Evolutionary conservation across 2,888 invertebrate species (phyloP).

Genomic region (Lymantria dispar): DNA sequence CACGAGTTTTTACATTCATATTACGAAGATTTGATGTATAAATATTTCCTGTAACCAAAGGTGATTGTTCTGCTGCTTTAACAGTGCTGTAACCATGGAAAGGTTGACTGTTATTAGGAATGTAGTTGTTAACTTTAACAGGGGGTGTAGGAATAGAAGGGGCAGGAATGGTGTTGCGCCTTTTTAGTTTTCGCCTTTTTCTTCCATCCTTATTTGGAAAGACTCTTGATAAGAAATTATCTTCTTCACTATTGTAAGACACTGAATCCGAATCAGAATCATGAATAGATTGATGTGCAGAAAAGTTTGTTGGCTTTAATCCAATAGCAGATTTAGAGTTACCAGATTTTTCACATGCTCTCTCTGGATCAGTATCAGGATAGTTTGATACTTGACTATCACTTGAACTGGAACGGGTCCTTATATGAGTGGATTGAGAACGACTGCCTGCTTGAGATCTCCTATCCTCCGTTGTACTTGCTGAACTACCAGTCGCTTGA

Average conservation of each 20-base stretch:
- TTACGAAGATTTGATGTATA: constrained; percentile 64
- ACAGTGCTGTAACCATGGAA: constrained; percentile 65
- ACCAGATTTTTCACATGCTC: constrained; percentile 30
- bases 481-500: constrained; percentile 38
- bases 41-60: constrained; percentile 67
- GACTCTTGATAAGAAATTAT: constrained; percentile 68
- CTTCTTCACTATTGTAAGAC: constrained; percentile 68
- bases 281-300: constrained; percentile 39
- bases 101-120: constrained; percentile 32
- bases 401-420: constrained; percentile 58
- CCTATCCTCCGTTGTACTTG: constrained; percentile 47
- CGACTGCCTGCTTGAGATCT: constrained; percentile 45
- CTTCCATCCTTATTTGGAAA: constrained; percentile 50
- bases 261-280: constrained; percentile 66
- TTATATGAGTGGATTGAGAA: constrained; percentile 48
- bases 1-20: constrained; percentile 54
- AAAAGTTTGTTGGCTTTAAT: constrained; percentile 22
- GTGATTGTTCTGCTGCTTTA: constrained; percentile 54
- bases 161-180: constrained; percentile 18
- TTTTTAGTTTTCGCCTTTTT: constrained; percentile 58
- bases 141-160: constrained; percentile 19
- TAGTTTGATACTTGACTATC: constrained; percentile 63
- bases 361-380: constrained; percentile 59
- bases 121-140: constrained; percentile 36
- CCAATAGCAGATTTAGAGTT: constrained; percentile 24